These are phyloP conservation scores for Chromoteleia sp. DNA, from an alignment of 2,888 invertebrate genomes.

Conservation along the genomic window DNA sequence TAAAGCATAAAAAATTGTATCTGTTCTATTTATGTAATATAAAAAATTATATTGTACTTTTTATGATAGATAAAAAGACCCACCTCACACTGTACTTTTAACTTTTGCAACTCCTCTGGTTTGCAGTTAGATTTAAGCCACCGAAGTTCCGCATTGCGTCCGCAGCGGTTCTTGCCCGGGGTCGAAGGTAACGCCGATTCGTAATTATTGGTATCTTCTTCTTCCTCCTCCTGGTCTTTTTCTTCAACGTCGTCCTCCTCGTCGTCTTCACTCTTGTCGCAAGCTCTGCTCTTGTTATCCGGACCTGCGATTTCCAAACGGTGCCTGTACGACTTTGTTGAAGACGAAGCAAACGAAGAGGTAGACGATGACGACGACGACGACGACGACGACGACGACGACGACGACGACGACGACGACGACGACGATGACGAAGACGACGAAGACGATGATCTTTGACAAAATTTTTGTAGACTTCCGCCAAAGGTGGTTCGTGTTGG, in stretches of 20 bases:
- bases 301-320: slow-evolving; percentile 82
- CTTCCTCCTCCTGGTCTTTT: slow-evolving; percentile 83
- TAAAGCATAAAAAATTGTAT: too few species aligned
- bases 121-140: slow-evolving; percentile 92
- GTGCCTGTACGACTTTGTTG: slow-evolving; percentile 60
- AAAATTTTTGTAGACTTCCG: slow-evolving; percentile 56
- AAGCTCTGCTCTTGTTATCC: slow-evolving; percentile 79
- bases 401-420: slow-evolving; percentile 19
- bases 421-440: slow-evolving; percentile 24
- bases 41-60: too few species aligned
- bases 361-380: slow-evolving; percentile 39
- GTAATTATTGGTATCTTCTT: slow-evolving; percentile 86
- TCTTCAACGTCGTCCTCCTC: slow-evolving; percentile 72
- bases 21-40: too few species aligned
- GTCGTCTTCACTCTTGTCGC: slow-evolving; percentile 74
- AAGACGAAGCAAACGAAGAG: slow-evolving; percentile 22
- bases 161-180: slow-evolving; percentile 87
- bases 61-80: slow-evolving; percentile 2
- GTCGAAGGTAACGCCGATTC: slow-evolving; percentile 88
- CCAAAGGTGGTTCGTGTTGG: slow-evolving; percentile 54
- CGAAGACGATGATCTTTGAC: slow-evolving; percentile 46
- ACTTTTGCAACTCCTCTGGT: slow-evolving; percentile 90
- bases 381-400: slow-evolving; percentile 24
- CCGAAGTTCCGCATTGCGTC: slow-evolving; percentile 89
- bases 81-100: slow-evolving; percentile 89